Conservation (phyloP, 2,888 invertebrate species). For the Drosophila infuscata region DNA sequence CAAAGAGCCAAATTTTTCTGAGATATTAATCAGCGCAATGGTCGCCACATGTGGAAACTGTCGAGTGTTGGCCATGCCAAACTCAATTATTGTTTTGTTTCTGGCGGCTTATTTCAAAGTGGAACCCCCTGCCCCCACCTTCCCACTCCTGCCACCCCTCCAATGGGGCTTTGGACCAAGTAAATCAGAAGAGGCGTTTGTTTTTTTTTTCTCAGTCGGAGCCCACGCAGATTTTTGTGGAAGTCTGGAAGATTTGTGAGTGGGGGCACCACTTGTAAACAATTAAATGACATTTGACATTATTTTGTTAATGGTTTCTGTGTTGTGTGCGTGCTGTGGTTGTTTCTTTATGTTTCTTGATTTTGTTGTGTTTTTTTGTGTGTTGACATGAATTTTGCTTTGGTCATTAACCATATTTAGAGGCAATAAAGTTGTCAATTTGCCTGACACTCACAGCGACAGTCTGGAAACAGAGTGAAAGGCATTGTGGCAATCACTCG, state of each 20-base stretch:
- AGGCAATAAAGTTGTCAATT: conserved; percentile 79
- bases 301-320: conserved; percentile 65
- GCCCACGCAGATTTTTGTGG: conserved; percentile 58
- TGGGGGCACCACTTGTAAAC: conserved; percentile 54
- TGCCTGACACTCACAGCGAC: conserved; percentile 34
- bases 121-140: conserved; percentile 4
- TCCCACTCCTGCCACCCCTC: too few species aligned
- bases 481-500: conserved; percentile 34
- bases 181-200: conserved; percentile 60
- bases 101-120: conserved; percentile 69
- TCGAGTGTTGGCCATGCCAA: conserved; percentile 61
- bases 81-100: conserved; percentile 60
- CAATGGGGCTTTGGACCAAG: conserved; percentile 15
- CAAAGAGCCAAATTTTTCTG: conserved; percentile 70
- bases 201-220: conserved; percentile 10
- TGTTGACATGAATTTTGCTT: conserved; percentile 62
- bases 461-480: conserved; percentile 40
- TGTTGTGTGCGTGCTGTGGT: conserved; percentile 4
- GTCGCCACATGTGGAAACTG: conserved; percentile 61
- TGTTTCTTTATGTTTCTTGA: background rate
- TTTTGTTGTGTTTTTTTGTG: background rate
- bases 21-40: conserved; percentile 70
- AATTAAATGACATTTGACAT: conserved; percentile 74
- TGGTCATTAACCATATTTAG: conserved; percentile 76
- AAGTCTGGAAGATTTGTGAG: conserved; percentile 8